Percentiles rank a stretch among this genome's conserved stretches.
phyloP scores from a whole-genome alignment of 2,888 invertebrate species.

The Sminthurides aquaticus region DNA sequence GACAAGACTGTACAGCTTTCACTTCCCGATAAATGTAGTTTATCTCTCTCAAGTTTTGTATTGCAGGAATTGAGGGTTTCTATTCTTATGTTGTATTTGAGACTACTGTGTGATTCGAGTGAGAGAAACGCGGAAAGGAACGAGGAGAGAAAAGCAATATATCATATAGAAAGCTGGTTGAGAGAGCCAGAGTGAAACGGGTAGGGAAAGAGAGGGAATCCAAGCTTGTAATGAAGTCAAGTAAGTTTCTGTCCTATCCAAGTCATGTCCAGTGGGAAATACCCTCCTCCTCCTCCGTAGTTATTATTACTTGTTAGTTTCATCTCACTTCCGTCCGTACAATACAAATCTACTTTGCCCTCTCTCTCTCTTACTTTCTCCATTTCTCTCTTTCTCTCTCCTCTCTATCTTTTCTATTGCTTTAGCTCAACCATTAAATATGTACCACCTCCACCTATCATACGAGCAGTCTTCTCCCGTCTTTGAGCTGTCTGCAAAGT shows the following conservation, averaged over 20 bases:
- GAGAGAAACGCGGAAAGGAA: not conserved
- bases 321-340: not conserved
- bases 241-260: conserved; percentile 11
- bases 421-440: too few species aligned
- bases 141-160: not conserved
- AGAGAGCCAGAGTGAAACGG: not conserved
- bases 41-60: too few species aligned
- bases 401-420: too few species aligned
- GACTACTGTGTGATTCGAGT: not conserved
- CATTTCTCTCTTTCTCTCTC: too few species aligned
- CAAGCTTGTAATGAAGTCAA: conserved; percentile 19
- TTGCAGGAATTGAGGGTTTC: too few species aligned
- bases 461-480: too few species aligned
- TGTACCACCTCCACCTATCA: too few species aligned
- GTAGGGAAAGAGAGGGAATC: too few species aligned
- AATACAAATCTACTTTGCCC: not conserved
- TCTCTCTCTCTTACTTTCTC: not conserved
- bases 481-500: too few species aligned
- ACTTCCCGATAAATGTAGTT: not conserved
- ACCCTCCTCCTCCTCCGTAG: conserved; percentile 1
- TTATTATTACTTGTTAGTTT: not conserved
- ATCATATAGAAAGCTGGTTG: not conserved
- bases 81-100: not conserved
- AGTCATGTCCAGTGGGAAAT: conserved; percentile 16
- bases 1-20: not conserved